Evolutionary conservation across 1,140 invertebrate species (phyloP).

Genomic region (Stenopsyche tienmushanensis): DNA sequence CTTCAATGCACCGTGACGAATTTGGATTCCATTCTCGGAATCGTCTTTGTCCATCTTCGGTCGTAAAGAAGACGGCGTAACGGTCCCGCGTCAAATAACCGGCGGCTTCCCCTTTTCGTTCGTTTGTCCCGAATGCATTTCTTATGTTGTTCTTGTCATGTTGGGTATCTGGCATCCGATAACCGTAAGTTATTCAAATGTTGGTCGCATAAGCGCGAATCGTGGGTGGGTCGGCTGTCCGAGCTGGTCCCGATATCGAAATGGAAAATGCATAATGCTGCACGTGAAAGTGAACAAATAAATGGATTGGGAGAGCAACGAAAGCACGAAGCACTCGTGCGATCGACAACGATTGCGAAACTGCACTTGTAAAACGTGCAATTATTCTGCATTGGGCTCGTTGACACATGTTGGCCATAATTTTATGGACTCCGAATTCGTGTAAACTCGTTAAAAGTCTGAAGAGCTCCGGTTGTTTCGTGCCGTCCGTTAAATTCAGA

Average conservation of each 20-base stretch:
- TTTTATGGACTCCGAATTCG: neutral
- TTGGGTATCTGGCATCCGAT: neutral
- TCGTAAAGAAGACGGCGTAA: too few relatives aligned
- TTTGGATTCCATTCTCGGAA: neutral
- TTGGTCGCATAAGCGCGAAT: neutral
- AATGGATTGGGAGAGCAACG: neutral
- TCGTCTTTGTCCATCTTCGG: neutral
- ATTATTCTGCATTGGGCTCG: neutral
- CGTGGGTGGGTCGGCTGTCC: neutral
- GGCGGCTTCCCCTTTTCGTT: neutral
- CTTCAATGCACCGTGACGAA: neutral
- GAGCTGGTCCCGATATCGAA: neutral
- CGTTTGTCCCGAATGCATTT: neutral
- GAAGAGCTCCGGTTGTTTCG: too few relatives aligned
- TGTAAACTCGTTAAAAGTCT: neutral
- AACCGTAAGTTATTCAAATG: neutral
- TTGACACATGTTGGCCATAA: neutral
- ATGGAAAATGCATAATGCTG: neutral
- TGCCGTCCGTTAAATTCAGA: too few relatives aligned
- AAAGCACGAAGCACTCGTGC: neutral
- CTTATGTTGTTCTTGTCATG: neutral
- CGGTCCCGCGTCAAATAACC: too few relatives aligned
- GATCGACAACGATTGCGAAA: neutral
- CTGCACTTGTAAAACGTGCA: too few relatives aligned
- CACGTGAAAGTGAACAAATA: constrained; percentile 1